Percentiles rank a stretch among this genome's conserved stretches.
Evolutionary conservation across 2,888 invertebrate genomes (phyloP).

Genomic region (Loripinus fragilis): DNA sequence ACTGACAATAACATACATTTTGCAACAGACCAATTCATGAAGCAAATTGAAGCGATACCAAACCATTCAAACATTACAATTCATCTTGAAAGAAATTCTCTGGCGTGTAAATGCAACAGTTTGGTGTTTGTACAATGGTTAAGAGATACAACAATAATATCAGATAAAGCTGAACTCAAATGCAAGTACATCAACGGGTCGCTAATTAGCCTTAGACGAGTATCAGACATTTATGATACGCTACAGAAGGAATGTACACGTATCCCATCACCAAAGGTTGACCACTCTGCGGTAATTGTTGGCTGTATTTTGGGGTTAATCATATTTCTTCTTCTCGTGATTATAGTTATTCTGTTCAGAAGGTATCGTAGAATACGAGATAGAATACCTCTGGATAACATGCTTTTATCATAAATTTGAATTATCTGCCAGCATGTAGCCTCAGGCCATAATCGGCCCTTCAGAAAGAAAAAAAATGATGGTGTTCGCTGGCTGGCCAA

Average conservation of each 20-base stretch:
- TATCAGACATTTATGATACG: not conserved
- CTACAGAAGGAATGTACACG: not conserved
- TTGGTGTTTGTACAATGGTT: not conserved
- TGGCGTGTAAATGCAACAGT: not conserved
- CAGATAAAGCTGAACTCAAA: not conserved
- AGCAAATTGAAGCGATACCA: not conserved
- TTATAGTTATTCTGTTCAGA: not conserved
- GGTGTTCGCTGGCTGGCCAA: too few species aligned
- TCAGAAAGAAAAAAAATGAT: too few species aligned
- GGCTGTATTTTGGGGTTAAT: not conserved
- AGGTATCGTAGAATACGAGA: not conserved
- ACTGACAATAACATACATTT: not conserved
- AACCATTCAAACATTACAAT: not conserved
- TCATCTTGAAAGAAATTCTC: not conserved
- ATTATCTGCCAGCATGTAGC: too few species aligned
- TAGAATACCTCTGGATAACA: not conserved
- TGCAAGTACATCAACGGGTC: slow-evolving; percentile 3
- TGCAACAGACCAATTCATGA: not conserved
- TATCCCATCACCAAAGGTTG: not conserved
- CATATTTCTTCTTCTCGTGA: not conserved
- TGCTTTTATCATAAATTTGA: not conserved
- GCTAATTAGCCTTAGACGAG: not conserved
- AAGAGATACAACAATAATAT: not conserved
- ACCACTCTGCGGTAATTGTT: not conserved
- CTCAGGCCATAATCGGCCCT: too few species aligned